Base-by-base conservation (phyloP, 2,797 vertebrate genomes). In the Lindbergichthys nudifrons region DNA sequence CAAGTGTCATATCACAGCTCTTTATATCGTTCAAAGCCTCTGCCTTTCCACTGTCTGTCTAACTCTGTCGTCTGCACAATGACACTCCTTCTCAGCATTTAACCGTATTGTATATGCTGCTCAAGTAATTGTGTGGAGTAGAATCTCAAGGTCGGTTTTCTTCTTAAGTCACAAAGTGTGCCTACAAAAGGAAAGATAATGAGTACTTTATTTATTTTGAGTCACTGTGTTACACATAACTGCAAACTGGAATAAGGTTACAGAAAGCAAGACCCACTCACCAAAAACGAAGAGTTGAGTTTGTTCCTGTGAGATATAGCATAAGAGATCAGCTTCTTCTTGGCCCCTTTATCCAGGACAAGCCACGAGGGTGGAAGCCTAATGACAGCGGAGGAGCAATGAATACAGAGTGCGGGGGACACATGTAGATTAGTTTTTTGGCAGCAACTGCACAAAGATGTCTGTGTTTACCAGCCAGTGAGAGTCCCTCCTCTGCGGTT, bases 341-440 rank as follows among this genome's bases (percentile, higher is more conserved):
- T 75, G 75, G 82, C 75, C 65, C 48, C 51, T 77, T 66, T 48
- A 56, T 80, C 65, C 58, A 61, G 71, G 76, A 79, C 48, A 73
- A 73, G 64, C 71, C 81, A 74, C 30, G 48, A 79, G 73, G 85
- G 76, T 71, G 83, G 85, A 86, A 84, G 81, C 66, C 84, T 64
- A 73, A 84, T 82, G 87, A 86, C 83, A 85, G 80, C 48, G 10
- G 78, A 73, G 73, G 53, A 85, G 85, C 68, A 62, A 60, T 69
- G 79, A 89, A 86, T 85, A 83, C 83, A 82, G 75, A 89, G 77
- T 76, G 74, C 65, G 65, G 70, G 85, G 82, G 85, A 88, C 85
- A 80, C 87, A 90, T 92, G 85, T 86, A 88, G 88, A 92, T 89
- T 83, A 81, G 77, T 80, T 90, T 87, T 88, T 91, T 79, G 77